These are phyloP conservation scores for Hyppa rectilinea DNA, from an alignment of 2,888 invertebrate genomes.

Conservation along the genomic window DNA sequence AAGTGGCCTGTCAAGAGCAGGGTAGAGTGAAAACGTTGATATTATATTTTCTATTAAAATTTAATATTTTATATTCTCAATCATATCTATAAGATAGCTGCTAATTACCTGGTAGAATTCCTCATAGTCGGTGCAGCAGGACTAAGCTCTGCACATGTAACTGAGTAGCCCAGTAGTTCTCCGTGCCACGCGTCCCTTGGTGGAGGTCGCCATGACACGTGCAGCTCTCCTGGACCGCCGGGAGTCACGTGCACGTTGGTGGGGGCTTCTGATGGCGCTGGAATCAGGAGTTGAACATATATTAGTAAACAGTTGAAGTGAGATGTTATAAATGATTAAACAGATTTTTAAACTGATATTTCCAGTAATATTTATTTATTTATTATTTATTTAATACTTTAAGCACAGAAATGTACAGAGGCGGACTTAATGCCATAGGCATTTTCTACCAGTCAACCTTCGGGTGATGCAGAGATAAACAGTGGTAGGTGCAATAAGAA, in stretches of 20 bases:
- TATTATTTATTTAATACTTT: no score
- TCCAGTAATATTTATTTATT: no score
- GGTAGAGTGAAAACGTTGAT: background rate
- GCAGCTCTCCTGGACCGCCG: slow-evolving; percentile 93
- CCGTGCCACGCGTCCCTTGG: slow-evolving; percentile 94
- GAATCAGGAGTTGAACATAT: background rate
- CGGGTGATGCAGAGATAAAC: no score
- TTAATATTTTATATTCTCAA: background rate
- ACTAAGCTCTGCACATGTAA: slow-evolving; percentile 92
- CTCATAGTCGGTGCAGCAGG: slow-evolving; percentile 81
- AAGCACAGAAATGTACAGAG: no score
- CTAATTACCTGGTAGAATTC: slow-evolving; percentile 76
- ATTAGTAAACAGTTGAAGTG: background rate
- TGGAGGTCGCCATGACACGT: slow-evolving; percentile 94
- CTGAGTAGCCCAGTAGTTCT: slow-evolving; percentile 93
- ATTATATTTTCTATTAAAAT: background rate
- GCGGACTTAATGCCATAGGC: no score
- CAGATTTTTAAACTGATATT: background rate
- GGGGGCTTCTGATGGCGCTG: slow-evolving; percentile 93
- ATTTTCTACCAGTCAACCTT: no score
- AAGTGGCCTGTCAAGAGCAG: background rate
- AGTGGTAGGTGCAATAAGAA: no score
- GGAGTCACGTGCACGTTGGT: slow-evolving; percentile 92
- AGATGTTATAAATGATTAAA: background rate
- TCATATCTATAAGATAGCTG: background rate